Evolutionary conservation across 2,888 invertebrate species (phyloP), one percentile per base, ranked within the genome.

Genomic region (Ernsta delagoae): DNA sequence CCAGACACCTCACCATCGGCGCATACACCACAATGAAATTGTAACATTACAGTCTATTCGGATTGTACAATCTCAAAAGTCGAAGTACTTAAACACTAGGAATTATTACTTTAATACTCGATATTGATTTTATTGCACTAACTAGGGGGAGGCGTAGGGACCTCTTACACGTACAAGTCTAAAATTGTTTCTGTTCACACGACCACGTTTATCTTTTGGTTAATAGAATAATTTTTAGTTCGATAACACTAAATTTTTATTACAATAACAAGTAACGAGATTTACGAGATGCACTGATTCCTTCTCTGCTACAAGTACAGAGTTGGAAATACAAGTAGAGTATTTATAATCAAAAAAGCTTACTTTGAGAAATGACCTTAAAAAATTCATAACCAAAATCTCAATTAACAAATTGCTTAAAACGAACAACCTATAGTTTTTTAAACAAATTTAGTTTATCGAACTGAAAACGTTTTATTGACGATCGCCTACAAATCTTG

Each of bases 61-160:
- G 89, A 88, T 90, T 91, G 91, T 92, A 91, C 89, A 92, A 83
- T 85, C 82, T 86, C 83, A 88, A 89, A 89, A 87, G 84, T 90
- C 87, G 79, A 89, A 88, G 84, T 87, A 83, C 87, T 88, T 90
- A 88, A 74, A 74, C 68, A 60, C 83, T 85, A 85, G 77, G 56
- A 67, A 74, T 77, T 79, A 75, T 78, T 76, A 69, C 65, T 71
- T 74, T 66, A 70, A 72, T 77, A 77, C 77, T 75, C 76, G 77
- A 78, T 77, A 73, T 74, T 77, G 75, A 82, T 77, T 77, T 86
- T 87, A 89, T 89, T 89, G 89, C 89, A 83, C 86, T 90, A 87
- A 85, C 86, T 88, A 87, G 73, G 73, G 75, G 81, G 82, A 81
- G 73, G 62, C 68, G 73, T 50, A 50, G 59, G 45, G 76, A 73